Conservation (phyloP, 2,797 vertebrate genomes). For the Mareca strepera region DNA sequence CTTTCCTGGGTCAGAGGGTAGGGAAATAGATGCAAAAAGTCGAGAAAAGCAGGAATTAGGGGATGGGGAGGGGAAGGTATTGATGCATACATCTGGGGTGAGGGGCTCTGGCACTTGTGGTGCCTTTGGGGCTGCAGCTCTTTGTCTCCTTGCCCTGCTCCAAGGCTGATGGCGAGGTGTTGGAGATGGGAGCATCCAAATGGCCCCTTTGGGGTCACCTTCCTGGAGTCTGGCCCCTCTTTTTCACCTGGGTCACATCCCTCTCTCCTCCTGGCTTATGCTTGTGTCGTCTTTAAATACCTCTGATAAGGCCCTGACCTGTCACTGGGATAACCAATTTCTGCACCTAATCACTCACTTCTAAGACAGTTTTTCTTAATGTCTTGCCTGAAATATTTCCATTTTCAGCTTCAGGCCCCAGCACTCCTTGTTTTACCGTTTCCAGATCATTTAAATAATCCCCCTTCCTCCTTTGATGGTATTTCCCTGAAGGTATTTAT, state of each 20-base stretch:
- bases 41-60: neutral
- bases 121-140: neutral
- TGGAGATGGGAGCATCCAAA: neutral
- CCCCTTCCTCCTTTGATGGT: constrained; percentile 63
- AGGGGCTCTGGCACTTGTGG: neutral
- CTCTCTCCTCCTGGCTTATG: neutral
- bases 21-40: neutral
- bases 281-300: neutral
- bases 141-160: neutral
- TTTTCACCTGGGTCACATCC: neutral
- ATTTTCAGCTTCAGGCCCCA: constrained; percentile 35
- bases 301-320: neutral
- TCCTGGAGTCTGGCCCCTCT: neutral
- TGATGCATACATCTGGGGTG: neutral
- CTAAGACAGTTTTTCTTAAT: constrained; percentile 26
- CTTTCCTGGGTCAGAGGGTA: neutral
- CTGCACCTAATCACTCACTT: constrained; percentile 44
- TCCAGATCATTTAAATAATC: constrained; percentile 70
- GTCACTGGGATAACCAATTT: neutral
- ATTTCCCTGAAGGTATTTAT: constrained; percentile 67
- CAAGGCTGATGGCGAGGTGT: neutral
- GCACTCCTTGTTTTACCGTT: constrained; percentile 50
- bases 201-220: neutral
- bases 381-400: constrained; percentile 52
- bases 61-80: neutral